phyloP scores from a whole-genome alignment of 1,140 invertebrate genomes.

The Stegodyphus dumicola region DNA sequence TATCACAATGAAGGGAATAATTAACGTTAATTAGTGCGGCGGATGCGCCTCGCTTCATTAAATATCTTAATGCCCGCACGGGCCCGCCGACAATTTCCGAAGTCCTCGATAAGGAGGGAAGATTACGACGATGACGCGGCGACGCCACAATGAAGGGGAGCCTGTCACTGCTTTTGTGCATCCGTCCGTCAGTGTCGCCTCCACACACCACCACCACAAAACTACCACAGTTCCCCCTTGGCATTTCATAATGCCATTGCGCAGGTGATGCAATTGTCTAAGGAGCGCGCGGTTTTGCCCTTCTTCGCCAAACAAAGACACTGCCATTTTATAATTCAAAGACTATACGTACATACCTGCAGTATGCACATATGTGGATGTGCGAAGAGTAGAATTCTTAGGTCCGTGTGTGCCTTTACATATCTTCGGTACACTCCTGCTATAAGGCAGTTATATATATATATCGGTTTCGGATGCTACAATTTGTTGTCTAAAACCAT shows the following conservation, averaged over 20 bases:
- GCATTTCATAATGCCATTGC: conserved; percentile 19
- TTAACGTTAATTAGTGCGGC: conserved; percentile 55
- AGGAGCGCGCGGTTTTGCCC: background rate
- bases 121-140: conserved; percentile 38
- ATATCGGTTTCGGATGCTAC: no score
- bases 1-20: conserved; percentile 56
- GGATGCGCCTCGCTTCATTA: conserved; percentile 51
- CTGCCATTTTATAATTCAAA: conserved; percentile 38
- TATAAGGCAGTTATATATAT: no score
- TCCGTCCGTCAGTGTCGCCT: background rate
- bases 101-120: conserved; percentile 50
- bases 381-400: no score
- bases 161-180: conserved; percentile 35
- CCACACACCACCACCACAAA: background rate
- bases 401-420: no score
- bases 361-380: no score
- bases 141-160: conserved; percentile 5
- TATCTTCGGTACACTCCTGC: no score
- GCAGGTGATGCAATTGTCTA: conserved; percentile 14
- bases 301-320: conserved; percentile 19
- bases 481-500: no score
- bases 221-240: background rate
- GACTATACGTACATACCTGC: background rate
- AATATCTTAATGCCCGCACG: conserved; percentile 56
- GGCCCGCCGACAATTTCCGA: conserved; percentile 46